These are phyloP conservation scores for Lasioglossum albipes DNA, from an alignment of 1,140 invertebrate genomes.

Conservation along the genomic window DNA sequence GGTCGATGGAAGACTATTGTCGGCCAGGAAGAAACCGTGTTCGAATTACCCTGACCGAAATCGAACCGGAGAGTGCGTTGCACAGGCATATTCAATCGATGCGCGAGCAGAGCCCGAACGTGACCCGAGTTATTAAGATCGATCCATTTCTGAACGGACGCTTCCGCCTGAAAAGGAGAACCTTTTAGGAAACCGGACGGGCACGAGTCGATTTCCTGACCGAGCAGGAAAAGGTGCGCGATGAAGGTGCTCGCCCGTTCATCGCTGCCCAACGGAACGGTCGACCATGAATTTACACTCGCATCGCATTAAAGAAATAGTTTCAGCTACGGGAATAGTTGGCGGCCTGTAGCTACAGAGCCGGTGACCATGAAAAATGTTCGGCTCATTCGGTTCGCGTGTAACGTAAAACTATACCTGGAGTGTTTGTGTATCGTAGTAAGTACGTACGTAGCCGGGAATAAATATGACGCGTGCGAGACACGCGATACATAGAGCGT, in stretches of 20 bases:
- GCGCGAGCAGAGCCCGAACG: background rate
- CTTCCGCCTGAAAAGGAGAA: background rate
- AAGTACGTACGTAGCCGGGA: constrained; percentile 14
- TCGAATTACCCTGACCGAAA: constrained; percentile 58
- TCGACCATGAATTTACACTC: background rate
- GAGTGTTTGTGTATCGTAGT: too few species aligned
- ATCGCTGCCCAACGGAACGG: background rate
- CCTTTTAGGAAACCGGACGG: constrained; percentile 4
- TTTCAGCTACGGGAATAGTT: background rate
- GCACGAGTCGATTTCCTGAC: constrained; percentile 9
- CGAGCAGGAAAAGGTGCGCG: constrained; percentile 19
- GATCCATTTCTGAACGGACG: background rate
- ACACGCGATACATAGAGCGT: constrained; percentile 25
- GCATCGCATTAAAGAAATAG: background rate
- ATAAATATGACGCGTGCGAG: constrained; percentile 48
- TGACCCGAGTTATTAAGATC: constrained; percentile 1
- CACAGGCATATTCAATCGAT: background rate
- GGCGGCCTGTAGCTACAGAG: background rate
- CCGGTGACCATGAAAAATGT: constrained; percentile 10
- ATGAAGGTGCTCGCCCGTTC: background rate
- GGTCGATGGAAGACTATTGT: constrained; percentile 47
- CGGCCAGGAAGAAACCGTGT: constrained; percentile 12
- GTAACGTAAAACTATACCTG: constrained; percentile 4
- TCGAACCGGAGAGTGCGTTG: constrained; percentile 6
- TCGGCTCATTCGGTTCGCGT: constrained; percentile 11